Evolutionary conservation across 64 coral and sea anemone genomes (phyloP).

Genomic region (Stichodactyla mertensii): DNA sequence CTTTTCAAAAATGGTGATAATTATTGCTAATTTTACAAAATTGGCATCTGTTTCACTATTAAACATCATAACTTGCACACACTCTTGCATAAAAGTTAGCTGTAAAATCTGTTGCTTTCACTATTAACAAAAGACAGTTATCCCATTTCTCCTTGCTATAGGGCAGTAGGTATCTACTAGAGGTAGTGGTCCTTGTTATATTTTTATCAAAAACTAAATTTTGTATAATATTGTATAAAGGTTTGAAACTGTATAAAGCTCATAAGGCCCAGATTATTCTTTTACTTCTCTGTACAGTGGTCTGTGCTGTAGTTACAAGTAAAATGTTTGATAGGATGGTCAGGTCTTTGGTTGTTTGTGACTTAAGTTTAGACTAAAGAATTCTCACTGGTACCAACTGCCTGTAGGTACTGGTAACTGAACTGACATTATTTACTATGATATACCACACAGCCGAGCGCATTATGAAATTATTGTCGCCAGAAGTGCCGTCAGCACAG

Average conservation of each 20-base stretch:
- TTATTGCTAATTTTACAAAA: too few species aligned
- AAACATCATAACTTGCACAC: too few species aligned
- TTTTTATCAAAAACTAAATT: background rate
- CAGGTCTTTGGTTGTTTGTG: slow-evolving; percentile 26
- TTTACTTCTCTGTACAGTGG: background rate
- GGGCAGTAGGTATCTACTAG: background rate
- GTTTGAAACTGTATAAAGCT: slow-evolving; percentile 3
- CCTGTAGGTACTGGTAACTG: background rate
- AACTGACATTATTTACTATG: slow-evolving; percentile 49
- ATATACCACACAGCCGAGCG: slow-evolving; percentile 58
- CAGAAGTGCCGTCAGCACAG: slow-evolving; percentile 36
- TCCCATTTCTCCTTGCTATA: background rate
- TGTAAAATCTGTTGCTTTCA: background rate
- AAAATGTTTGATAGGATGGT: slow-evolving; percentile 28
- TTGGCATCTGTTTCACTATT: too few species aligned
- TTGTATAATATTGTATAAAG: background rate
- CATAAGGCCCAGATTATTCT: background rate
- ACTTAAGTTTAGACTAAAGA: slow-evolving; percentile 6
- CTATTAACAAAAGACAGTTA: background rate
- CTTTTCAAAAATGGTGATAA: too few species aligned
- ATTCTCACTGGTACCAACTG: background rate
- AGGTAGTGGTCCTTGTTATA: background rate
- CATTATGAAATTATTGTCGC: slow-evolving; percentile 72
- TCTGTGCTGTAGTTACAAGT: background rate
- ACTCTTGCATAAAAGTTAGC: too few species aligned